These are phyloP conservation scores for Gymnothorax javanicus DNA, from an alignment of 2,797 vertebrate genomes.

Conservation along the genomic window DNA sequence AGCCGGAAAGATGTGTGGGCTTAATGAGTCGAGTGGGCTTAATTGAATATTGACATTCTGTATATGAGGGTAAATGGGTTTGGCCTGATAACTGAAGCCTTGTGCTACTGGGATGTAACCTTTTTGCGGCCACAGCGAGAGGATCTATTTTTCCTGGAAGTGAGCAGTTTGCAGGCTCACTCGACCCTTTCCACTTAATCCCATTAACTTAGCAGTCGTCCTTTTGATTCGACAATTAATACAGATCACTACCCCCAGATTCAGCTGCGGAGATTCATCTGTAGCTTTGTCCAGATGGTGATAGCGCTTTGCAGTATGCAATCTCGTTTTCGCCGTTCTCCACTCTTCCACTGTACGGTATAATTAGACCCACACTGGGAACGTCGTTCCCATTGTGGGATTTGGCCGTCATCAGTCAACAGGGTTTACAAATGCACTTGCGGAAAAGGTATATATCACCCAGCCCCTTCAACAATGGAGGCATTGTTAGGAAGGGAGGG, in stretches of 20 bases:
- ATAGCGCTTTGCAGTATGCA: conserved; percentile 46
- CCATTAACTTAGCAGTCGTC: conserved; percentile 35
- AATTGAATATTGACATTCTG: conserved; percentile 75
- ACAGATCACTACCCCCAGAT: not conserved
- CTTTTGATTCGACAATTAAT: conserved; percentile 32
- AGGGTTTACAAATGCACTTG: conserved; percentile 56
- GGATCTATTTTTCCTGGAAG: conserved; percentile 55
- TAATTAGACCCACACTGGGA: conserved; percentile 66
- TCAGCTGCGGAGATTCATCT: conserved; percentile 26
- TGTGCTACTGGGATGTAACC: conserved; percentile 35
- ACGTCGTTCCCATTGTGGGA: conserved; percentile 69
- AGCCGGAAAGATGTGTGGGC: conserved; percentile 36
- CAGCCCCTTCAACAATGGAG: not conserved
- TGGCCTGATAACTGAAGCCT: conserved; percentile 49
- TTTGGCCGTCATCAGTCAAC: conserved; percentile 68
- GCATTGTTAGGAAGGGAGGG: not conserved
- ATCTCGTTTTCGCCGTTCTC: conserved; percentile 42
- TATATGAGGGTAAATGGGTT: conserved; percentile 62
- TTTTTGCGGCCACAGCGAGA: conserved; percentile 38
- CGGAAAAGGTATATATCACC: not conserved
- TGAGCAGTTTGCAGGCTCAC: conserved; percentile 36
- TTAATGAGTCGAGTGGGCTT: conserved; percentile 67
- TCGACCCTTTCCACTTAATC: conserved; percentile 38
- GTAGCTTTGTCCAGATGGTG: conserved; percentile 67
- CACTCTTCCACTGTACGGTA: conserved; percentile 33